phyloP scores from a whole-genome alignment of 1,140 invertebrate genomes.

The Pteromalus puparum region DNA sequence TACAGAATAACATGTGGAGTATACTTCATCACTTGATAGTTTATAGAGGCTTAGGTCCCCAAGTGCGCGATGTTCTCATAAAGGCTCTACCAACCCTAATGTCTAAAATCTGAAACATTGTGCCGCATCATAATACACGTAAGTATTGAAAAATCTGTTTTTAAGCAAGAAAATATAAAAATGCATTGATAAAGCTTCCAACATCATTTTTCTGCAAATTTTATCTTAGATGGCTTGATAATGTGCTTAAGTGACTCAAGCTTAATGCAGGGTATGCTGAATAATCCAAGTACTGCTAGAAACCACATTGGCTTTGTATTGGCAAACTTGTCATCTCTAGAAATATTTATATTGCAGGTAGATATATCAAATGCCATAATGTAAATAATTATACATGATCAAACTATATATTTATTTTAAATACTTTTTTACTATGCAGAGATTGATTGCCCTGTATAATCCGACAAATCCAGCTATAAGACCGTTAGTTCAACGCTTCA shows the following conservation, averaged over 20 bases:
- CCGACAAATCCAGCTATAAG: conserved; percentile 74
- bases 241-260: conserved; percentile 73
- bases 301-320: conserved; percentile 70
- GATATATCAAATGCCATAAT: conserved; percentile 32
- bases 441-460: conserved; percentile 74
- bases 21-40: conserved; percentile 78
- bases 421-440: conserved; percentile 58
- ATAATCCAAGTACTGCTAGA: conserved; percentile 69
- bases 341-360: conserved; percentile 71
- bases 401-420: conserved; percentile 35
- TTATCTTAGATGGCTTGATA: conserved; percentile 70
- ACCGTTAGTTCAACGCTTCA: conserved; percentile 69
- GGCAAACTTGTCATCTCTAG: conserved; percentile 66
- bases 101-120: conserved; percentile 56
- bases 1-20: conserved; percentile 80
- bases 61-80: conserved; percentile 76
- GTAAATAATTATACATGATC: not conserved
- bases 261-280: conserved; percentile 72
- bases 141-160: conserved; percentile 43
- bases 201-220: not conserved
- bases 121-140: conserved; percentile 62
- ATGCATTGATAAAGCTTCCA: not conserved
- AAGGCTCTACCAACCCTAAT: conserved; percentile 65
- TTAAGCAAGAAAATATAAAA: not conserved
- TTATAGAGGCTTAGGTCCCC: conserved; percentile 77